Percentiles rank a stretch among this genome's conserved stretches.
phyloP scores from a whole-genome alignment of 1,140 invertebrate genomes.

The Andrena cerasifolii region DNA sequence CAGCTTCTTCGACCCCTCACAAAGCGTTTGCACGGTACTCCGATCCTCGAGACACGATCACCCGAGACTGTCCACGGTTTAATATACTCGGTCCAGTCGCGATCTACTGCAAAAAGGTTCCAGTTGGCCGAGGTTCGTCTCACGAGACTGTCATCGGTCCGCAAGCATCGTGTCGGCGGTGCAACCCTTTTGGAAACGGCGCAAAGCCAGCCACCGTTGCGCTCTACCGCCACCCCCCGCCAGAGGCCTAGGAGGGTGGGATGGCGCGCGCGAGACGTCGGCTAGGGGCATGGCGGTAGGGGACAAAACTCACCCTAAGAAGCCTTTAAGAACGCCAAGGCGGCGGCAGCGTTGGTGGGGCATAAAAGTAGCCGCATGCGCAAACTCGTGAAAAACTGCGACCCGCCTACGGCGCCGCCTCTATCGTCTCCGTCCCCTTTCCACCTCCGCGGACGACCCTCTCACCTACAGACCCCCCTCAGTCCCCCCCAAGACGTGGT shows the following conservation, averaged over 20 bases:
- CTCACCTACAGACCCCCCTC: slow-evolving; percentile 35
- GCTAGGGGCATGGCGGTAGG: slow-evolving; percentile 50
- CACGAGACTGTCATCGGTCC: slow-evolving; percentile 35
- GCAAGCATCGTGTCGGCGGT: slow-evolving; percentile 64
- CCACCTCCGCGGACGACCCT: slow-evolving; percentile 61
- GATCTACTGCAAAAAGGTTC: background rate
- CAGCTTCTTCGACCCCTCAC: too few relatives aligned
- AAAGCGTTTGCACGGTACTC: background rate
- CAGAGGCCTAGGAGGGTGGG: too few relatives aligned
- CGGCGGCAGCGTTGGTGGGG: slow-evolving; percentile 71
- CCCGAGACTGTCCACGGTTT: background rate
- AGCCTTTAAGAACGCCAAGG: slow-evolving; percentile 80
- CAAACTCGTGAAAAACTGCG: slow-evolving; percentile 77
- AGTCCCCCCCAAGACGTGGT: slow-evolving; percentile 64
- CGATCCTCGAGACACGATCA: too few relatives aligned
- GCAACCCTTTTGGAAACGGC: slow-evolving; percentile 69
- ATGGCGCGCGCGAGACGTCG: slow-evolving; percentile 21
- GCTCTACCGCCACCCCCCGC: slow-evolving; percentile 21
- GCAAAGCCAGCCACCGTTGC: slow-evolving; percentile 38
- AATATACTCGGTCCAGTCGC: background rate
- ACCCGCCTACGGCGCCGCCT: slow-evolving; percentile 79
- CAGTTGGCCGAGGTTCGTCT: slow-evolving; percentile 4
- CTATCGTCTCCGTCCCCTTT: slow-evolving; percentile 65
- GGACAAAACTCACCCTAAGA: slow-evolving; percentile 82
- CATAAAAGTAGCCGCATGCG: slow-evolving; percentile 81